Evolutionary conservation across 1,140 invertebrate genomes (phyloP).

Genomic region (Mylabris phalerata): DNA sequence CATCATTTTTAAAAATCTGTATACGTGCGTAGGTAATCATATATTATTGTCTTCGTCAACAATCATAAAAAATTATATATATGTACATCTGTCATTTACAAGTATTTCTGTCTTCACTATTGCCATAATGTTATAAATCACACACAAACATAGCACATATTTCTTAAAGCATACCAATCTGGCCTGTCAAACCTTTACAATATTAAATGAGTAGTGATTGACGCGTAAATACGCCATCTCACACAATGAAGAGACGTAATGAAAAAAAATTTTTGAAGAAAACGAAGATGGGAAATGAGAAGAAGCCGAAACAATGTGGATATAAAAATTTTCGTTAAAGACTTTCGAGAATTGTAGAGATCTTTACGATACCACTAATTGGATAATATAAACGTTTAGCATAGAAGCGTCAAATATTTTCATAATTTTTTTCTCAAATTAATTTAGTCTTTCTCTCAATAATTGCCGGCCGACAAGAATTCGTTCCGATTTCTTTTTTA

Average conservation of each 20-base stretch:
- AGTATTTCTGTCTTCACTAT: constrained; percentile 35
- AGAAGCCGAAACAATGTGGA: neutral
- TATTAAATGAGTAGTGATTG: constrained; percentile 40
- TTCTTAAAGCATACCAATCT: constrained; percentile 2
- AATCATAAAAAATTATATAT: too few relatives aligned
- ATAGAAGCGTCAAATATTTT: constrained; percentile 13
- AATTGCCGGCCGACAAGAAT: too few relatives aligned
- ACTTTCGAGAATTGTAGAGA: too few relatives aligned
- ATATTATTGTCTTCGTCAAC: too few relatives aligned
- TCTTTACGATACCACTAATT: constrained; percentile 6
- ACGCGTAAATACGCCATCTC: constrained; percentile 36
- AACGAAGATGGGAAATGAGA: neutral
- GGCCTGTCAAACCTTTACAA: constrained; percentile 32
- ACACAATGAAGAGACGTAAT: neutral
- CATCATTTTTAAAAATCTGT: too few relatives aligned
- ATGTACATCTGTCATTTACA: constrained; percentile 31
- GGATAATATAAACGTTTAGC: constrained; percentile 9
- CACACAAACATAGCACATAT: neutral
- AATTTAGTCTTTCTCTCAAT: too few relatives aligned
- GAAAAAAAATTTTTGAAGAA: too few relatives aligned
- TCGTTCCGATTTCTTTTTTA: too few relatives aligned
- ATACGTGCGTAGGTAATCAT: too few relatives aligned
- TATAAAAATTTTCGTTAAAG: too few relatives aligned
- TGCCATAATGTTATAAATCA: constrained; percentile 34
- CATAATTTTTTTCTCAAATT: too few relatives aligned